Conservation (phyloP, 2,888 invertebrate genomes). For the Apodemia mormo region DNA sequence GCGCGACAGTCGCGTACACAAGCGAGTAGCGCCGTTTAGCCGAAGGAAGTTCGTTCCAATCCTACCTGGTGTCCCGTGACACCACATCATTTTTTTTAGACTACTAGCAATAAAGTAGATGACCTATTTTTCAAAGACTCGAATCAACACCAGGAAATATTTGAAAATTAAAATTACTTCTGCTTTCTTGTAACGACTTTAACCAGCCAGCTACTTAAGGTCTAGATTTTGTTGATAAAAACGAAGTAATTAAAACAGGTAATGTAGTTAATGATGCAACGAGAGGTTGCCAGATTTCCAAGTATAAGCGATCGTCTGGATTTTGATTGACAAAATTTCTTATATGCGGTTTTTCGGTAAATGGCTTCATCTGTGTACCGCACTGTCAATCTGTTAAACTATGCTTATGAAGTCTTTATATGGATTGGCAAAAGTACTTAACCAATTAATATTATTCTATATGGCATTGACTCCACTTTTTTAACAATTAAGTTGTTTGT, state of each 20-base stretch:
- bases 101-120: no score
- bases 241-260: conserved; percentile 66
- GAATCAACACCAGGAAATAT: neutral
- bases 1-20: no score
- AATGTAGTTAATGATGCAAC: conserved; percentile 58
- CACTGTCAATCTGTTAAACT: conserved; percentile 37
- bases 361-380: conserved; percentile 73
- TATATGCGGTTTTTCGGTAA: conserved; percentile 66
- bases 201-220: conserved; percentile 10
- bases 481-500: conserved; percentile 19
- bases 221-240: conserved; percentile 44
- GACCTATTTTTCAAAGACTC: no score
- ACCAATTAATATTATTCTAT: conserved; percentile 37
- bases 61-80: no score
- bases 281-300: conserved; percentile 69
- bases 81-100: no score
- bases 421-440: conserved; percentile 35
- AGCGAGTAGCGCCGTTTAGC: no score
- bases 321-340: conserved; percentile 64
- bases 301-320: conserved; percentile 75
- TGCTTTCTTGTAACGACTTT: neutral
- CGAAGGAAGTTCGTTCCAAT: no score
- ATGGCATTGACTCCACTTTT: conserved; percentile 28
- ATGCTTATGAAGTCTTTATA: conserved; percentile 37
- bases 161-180: neutral